Evolutionary conservation across 1,140 invertebrate genomes (phyloP).

Genomic region (Atta texana): DNA sequence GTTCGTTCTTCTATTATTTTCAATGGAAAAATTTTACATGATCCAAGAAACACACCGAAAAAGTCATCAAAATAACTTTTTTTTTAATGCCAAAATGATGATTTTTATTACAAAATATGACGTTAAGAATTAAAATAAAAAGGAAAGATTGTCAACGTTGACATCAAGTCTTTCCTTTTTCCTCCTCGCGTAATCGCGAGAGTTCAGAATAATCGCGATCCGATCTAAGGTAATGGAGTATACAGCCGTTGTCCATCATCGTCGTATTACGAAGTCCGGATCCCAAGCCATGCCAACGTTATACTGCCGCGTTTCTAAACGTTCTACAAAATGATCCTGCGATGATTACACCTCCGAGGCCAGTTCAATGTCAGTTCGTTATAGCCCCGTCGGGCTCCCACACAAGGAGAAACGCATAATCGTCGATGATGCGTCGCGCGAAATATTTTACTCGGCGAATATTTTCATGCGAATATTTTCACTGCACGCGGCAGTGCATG

Average conservation of each 20-base stretch:
- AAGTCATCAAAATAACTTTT: no score
- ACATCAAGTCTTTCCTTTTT: not conserved
- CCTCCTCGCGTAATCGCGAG: not conserved
- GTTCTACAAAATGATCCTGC: constrained; percentile 25
- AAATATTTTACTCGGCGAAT: constrained; percentile 36
- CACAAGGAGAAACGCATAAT: not conserved
- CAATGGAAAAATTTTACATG: no score
- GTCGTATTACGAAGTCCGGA: constrained; percentile 13
- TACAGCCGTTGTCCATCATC: constrained; percentile 25
- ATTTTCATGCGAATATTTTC: constrained; percentile 57
- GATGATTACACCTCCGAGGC: constrained; percentile 41
- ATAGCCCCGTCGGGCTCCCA: not conserved
- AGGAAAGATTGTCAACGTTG: not conserved
- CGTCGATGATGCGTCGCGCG: constrained; percentile 39
- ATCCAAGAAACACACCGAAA: no score
- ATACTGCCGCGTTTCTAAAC: constrained; percentile 35
- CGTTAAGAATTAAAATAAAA: no score
- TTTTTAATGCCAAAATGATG: no score
- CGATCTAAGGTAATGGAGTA: constrained; percentile 38
- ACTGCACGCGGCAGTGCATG: not conserved
- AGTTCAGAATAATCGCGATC: constrained; percentile 26
- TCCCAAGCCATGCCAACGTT: constrained; percentile 10
- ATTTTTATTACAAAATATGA: no score
- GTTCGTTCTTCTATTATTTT: no score
- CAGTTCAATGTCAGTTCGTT: constrained; percentile 40